Percentiles rank a stretch among this genome's conserved stretches.
Evolutionary conservation across 2,888 invertebrate genomes (phyloP).

Genomic region (Salticus scenicus): DNA sequence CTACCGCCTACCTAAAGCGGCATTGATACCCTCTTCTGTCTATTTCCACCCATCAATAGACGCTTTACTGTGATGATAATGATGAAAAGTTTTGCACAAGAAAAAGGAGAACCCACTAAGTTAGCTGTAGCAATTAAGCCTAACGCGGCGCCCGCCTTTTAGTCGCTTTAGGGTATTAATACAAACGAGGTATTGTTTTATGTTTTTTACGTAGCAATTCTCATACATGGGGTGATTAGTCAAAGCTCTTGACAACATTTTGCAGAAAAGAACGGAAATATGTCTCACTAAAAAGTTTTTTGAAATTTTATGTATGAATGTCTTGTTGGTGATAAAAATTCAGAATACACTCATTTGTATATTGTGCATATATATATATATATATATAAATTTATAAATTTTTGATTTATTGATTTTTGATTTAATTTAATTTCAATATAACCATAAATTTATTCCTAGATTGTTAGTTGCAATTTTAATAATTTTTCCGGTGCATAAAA

Average conservation of each 20-base stretch:
- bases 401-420: no score
- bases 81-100: conserved; percentile 62
- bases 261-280: conserved; percentile 32
- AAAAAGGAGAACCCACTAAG: conserved; percentile 40
- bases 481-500: no score
- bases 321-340: not conserved
- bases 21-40: conserved; percentile 31
- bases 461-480: no score
- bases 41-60: conserved; percentile 39
- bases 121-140: conserved; percentile 64
- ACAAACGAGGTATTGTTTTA: conserved; percentile 69
- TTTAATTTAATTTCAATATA: no score
- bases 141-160: conserved; percentile 53
- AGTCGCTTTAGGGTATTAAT: conserved; percentile 63
- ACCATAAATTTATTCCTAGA: no score
- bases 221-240: conserved; percentile 57
- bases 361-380: no score
- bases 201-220: conserved; percentile 35
- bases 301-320: not conserved
- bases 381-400: no score
- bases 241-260: conserved; percentile 43
- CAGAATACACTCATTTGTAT: not conserved
- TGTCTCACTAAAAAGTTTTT: conserved; percentile 37
- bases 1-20: conserved; percentile 34
- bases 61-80: conserved; percentile 64